Evolutionary conservation across 2,113 vertebrate genomes (phyloP).

Genomic region (Lepus americanus): DNA sequence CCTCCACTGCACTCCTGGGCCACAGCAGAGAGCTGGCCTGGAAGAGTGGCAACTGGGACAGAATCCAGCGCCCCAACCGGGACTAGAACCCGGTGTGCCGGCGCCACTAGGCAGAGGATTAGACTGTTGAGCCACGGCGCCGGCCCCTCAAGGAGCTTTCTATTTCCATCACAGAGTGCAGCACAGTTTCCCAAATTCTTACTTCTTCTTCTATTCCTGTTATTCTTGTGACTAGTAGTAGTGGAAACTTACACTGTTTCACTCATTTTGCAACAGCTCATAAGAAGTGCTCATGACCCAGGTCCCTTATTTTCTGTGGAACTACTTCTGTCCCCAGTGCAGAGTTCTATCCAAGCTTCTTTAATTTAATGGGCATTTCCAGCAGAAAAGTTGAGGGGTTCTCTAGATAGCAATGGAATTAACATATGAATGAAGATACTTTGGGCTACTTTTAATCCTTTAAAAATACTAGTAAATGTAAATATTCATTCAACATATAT

Average conservation of each 20-base stretch:
- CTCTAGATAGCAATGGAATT: not conserved
- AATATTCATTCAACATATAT: not conserved
- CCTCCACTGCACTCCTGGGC: too few relatives aligned
- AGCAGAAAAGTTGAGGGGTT: not conserved
- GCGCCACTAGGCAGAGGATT: too few relatives aligned
- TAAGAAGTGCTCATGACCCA: not conserved
- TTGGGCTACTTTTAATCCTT: not conserved
- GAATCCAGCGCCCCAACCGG: too few relatives aligned
- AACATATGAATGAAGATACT: not conserved
- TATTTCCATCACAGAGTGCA: not conserved
- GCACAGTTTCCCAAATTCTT: not conserved
- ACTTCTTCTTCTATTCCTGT: not conserved
- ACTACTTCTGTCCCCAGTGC: not conserved
- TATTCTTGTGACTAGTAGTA: not conserved
- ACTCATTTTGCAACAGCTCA: conserved; percentile 9
- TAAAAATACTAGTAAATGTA: not conserved
- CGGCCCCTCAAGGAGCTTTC: not conserved
- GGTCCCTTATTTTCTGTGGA: not conserved
- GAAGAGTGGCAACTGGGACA: too few relatives aligned
- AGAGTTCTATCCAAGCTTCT: not conserved
- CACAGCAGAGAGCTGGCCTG: too few relatives aligned
- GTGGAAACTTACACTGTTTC: not conserved
- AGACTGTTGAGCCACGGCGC: too few relatives aligned
- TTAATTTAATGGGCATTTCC: conserved; percentile 21
- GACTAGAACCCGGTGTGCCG: too few relatives aligned